phyloP scores from a whole-genome alignment of 2,113 vertebrate species.

The Ictalurus furcatus region DNA sequence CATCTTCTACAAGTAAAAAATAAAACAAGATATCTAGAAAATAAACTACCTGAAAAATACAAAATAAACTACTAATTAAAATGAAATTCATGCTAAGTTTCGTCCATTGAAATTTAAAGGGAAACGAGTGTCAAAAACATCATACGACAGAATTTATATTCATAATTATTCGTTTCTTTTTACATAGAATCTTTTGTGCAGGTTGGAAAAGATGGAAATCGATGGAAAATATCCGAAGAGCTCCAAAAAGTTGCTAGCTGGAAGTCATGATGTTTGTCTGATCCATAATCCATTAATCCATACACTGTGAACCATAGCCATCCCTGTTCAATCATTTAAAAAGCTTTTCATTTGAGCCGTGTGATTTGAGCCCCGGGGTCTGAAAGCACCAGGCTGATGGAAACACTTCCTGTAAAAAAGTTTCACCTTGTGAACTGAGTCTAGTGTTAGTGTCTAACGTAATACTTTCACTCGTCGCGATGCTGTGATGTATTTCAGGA shows the following conservation, averaged over 20 bases:
- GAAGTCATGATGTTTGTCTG: neutral
- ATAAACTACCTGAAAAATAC: neutral
- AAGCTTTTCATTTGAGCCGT: no score
- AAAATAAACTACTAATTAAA: neutral
- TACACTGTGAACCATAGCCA: neutral
- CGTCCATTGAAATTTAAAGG: no score
- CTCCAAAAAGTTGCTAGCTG: neutral
- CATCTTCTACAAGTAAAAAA: neutral
- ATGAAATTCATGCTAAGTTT: neutral
- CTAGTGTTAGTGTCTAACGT: neutral
- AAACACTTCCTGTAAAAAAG: neutral
- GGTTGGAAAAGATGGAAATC: neutral
- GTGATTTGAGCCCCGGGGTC: neutral
- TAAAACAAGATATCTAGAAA: neutral
- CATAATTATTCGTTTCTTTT: no score
- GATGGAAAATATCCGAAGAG: neutral
- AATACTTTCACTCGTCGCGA: neutral
- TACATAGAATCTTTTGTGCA: neutral
- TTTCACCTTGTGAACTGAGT: neutral
- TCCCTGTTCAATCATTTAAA: neutral
- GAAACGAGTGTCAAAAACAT: neutral
- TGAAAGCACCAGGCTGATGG: neutral
- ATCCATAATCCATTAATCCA: neutral
- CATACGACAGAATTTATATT: neutral
- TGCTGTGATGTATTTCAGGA: constrained; percentile 5